Evolutionary conservation across 2,797 vertebrate species (phyloP).

Genomic region (Cyclura pinguis): DNA sequence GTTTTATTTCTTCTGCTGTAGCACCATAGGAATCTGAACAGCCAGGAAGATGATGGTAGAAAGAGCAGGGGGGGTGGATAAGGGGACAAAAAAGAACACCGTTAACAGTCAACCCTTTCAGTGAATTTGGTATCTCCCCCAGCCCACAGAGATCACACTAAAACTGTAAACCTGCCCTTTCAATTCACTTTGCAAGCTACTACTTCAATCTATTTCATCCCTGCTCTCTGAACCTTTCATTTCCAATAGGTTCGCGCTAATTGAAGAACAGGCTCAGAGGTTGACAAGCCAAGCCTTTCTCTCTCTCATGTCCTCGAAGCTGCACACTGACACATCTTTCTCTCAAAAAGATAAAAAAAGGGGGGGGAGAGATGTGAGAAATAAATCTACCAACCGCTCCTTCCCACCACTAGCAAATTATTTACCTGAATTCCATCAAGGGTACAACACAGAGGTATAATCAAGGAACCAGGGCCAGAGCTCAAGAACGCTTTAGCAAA

Average conservation of each 20-base stretch:
- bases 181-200: constrained; percentile 58
- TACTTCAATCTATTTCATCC: constrained; percentile 66
- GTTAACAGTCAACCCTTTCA: constrained; percentile 3
- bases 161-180: constrained; percentile 65
- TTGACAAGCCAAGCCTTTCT: constrained; percentile 35
- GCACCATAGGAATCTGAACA: constrained; percentile 19
- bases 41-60: background rate
- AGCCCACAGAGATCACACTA: constrained; percentile 46
- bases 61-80: background rate
- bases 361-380: constrained; percentile 59
- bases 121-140: constrained; percentile 43
- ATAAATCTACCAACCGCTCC: constrained; percentile 62
- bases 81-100: background rate
- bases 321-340: constrained; percentile 60
- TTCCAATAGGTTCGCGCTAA: constrained; percentile 68
- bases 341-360: background rate
- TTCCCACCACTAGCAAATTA: constrained; percentile 52
- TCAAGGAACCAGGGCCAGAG: constrained; percentile 44
- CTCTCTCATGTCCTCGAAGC: constrained; percentile 47
- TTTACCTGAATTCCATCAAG: constrained; percentile 71
- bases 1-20: constrained; percentile 10
- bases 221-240: constrained; percentile 72
- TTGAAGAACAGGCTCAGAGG: constrained; percentile 54
- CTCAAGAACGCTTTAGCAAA: constrained; percentile 60
- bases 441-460: constrained; percentile 53